Conservation (phyloP, 2,113 vertebrate genomes). For the Mungos mungo region DNA sequence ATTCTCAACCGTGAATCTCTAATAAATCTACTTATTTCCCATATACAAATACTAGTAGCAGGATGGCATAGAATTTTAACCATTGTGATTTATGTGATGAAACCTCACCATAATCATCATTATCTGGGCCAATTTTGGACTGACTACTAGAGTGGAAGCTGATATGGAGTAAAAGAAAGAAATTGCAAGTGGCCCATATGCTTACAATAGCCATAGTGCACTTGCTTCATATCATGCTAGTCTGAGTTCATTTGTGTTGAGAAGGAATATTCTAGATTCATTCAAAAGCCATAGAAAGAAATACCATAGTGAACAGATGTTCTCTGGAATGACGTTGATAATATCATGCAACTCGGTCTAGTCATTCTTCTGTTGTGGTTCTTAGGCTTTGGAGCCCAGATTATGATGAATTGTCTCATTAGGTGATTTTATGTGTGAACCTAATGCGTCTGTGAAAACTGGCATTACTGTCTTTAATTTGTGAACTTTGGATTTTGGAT, state of each 20-base stretch:
- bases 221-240: neutral
- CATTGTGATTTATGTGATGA: neutral
- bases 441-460: neutral
- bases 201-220: neutral
- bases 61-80: neutral
- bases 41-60: neutral
- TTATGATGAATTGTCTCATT: neutral
- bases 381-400: neutral
- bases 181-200: neutral
- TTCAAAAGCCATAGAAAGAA: neutral
- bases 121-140: neutral
- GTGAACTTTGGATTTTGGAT: neutral
- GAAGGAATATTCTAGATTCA: slow-evolving; percentile 11
- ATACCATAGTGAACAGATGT: neutral
- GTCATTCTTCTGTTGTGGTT: neutral
- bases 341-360: neutral
- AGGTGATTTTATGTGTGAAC: neutral
- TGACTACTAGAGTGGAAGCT: neutral
- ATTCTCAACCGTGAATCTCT: neutral
- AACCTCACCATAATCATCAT: neutral
- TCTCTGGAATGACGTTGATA: neutral
- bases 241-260: neutral
- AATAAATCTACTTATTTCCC: slow-evolving; percentile 6
- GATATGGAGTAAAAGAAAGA: neutral
- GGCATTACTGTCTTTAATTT: neutral